Evolutionary conservation across 2,888 invertebrate genomes (phyloP).

Genomic region (Drosophila quinaria): DNA sequence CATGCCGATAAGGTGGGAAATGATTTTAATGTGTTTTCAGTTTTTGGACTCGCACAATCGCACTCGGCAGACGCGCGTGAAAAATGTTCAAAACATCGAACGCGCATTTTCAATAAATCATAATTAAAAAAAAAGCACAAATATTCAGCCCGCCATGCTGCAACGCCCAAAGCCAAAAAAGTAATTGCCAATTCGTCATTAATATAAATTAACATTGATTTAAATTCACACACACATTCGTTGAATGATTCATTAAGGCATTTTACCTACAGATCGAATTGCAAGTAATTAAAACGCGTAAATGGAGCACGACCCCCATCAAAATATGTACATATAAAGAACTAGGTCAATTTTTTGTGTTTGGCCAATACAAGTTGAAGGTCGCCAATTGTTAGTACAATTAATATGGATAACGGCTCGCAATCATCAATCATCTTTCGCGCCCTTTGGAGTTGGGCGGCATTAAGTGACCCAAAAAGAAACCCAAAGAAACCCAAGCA

Average conservation of each 20-base stretch:
- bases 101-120: slow-evolving; percentile 56
- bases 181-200: slow-evolving; percentile 64
- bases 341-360: slow-evolving; percentile 58
- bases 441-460: slow-evolving; percentile 24
- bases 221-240: slow-evolving; percentile 15
- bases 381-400: slow-evolving; percentile 43
- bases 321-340: slow-evolving; percentile 7
- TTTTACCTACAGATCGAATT: slow-evolving; percentile 31
- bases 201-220: slow-evolving; percentile 67
- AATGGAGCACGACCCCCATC: slow-evolving; percentile 31
- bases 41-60: slow-evolving; percentile 42
- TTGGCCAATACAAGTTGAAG: slow-evolving; percentile 54
- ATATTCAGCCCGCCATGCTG: slow-evolving; percentile 44
- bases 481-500: slow-evolving; percentile 26
- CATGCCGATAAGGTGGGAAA: slow-evolving; percentile 71
- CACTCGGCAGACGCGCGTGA: slow-evolving; percentile 31
- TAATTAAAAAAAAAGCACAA: slow-evolving; percentile 36
- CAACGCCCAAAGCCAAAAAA: slow-evolving; percentile 49
- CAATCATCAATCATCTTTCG: slow-evolving; percentile 72
- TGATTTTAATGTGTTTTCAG: slow-evolving; percentile 66
- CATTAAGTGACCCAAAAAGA: slow-evolving; percentile 69
- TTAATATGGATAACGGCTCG: slow-evolving; percentile 43
- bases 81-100: slow-evolving; percentile 29
- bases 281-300: slow-evolving; percentile 47
- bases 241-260: slow-evolving; percentile 38